Base-by-base conservation (phyloP, 2,888 invertebrate genomes). In the Colostygia pectinataria region DNA sequence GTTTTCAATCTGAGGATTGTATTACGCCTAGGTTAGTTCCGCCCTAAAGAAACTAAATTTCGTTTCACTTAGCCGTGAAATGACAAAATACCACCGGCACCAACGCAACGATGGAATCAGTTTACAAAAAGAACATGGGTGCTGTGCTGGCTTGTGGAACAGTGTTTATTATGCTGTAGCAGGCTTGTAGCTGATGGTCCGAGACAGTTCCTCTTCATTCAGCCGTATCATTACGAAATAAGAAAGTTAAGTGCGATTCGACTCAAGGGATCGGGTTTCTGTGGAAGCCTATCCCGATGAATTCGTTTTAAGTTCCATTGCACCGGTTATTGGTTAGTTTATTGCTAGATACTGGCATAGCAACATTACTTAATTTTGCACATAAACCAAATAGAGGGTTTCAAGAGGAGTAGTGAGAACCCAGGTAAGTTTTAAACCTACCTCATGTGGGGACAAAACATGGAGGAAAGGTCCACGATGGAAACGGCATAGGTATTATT, bases 211-310 rank as follows among this genome's bases (percentile, higher is more conserved):
- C 68, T 80, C 77, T 79, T 77, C 69, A 72, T 66, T 81, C 72
- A 73, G 71, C 75, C 80, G 78, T 80, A 61, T 71, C 77, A 79
- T 88, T 52, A 85, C 83, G 84, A 86, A 84, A 87, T 83, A 68
- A 77, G 78, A 86, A 86, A 85, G 74, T 82, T 83, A 86, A 85
- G 78, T 60, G 73, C 66, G 65, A 75, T 80, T 83, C 74, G 71
- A 65, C 66, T 69, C 60, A 69, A 74, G 78, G 79, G 76, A 83
- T 74, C 79, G 10, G 32, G 37, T 51, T 52, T 40, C 64, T 60
- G 63, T 66, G 63, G 66, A 63, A 66, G 61, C 69, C 65, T 65
- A 70, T 29, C 23, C 31, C 29, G 12, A 31, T 27, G 32, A 15
- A 40, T 24, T 40, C n/a, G 23, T 34, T 38, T 24, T n/a, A 28